Evolutionary conservation across 2,797 vertebrate genomes (phyloP), one percentile per base, ranked within the genome.

Genomic region (Yasuhikotakia modesta): DNA sequence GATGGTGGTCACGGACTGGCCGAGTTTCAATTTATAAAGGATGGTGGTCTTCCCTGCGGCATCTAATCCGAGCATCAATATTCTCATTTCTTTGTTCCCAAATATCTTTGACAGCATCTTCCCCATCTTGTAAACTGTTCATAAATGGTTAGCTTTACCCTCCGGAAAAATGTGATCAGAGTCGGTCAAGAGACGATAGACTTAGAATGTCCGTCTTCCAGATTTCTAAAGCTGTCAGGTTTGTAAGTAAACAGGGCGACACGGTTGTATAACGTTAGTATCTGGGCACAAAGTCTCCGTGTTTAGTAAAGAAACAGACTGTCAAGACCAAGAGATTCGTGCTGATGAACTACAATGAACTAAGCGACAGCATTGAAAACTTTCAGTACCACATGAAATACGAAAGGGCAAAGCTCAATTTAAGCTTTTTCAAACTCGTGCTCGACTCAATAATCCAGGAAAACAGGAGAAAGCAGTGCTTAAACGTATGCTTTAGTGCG

Each of bases 21-120:
- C 98, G 70, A 99, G 93, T 95, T 99, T 99, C 85, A 99, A 92
- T 93, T 99, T 99, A 91, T 99, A 99, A 84, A 99, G 95, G 87
- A 99, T 99, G 78, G 98, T 99, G 61, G 98, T 99, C 91, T 99
- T 99, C 77, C 97, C 97, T 17, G 98, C 97, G 13, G 98, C 98
- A 86, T 99, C 98, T 84, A 99, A 92, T 89, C 98, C 98, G 81
- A 99, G 92, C 98, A 99, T 98, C 92, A 99, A 89, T 95, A 99
- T 99, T 94, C 98, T 96, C 98, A 99, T 99, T 91, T 99, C 98
- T 93, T 99, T 99, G 95, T 99, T 99, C 87, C 97, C 97, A 88
- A 99, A 99, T 86, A 99, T 99, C 89, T 99, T 99, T 79, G 98
- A 99, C 67, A 99, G 94, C 94, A 98, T 93, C 91, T 99, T 99